phyloP scores from a whole-genome alignment of 2,888 invertebrate species.

The Balanococcus diminutus region DNA sequence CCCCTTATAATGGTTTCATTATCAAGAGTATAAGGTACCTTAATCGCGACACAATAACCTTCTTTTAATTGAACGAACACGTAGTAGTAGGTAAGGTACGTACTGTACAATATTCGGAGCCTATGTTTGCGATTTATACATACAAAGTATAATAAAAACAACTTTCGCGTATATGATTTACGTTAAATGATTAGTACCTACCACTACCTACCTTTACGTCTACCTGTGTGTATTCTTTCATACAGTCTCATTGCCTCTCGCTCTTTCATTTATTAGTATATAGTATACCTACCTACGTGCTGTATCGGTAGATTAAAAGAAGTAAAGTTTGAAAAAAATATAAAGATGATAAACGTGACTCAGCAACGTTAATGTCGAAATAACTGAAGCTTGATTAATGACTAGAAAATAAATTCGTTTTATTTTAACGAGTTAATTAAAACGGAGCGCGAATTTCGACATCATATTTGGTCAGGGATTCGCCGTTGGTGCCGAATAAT shows the following conservation, averaged over 20 bases:
- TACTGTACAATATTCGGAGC: slow-evolving; percentile 16
- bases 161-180: slow-evolving; percentile 32
- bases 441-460: neutral
- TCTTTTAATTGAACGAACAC: slow-evolving; percentile 5
- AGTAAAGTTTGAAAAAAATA: neutral
- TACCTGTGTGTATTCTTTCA: neutral
- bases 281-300: no score
- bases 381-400: slow-evolving; percentile 38
- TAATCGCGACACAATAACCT: slow-evolving; percentile 25
- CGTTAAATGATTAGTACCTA: slow-evolving; percentile 28
- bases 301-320: neutral
- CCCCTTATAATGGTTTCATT: no score
- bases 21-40: neutral
- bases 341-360: slow-evolving; percentile 28
- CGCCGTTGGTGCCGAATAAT: neutral
- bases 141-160: slow-evolving; percentile 28
- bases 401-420: slow-evolving; percentile 21
- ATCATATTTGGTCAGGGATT: neutral
- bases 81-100: neutral
- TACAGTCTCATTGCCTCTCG: neutral
- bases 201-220: no score
- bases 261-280: neutral
- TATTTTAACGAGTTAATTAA: slow-evolving; percentile 39
- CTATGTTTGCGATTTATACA: slow-evolving; percentile 18
- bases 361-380: neutral